Conservation (phyloP, 1,140 invertebrate genomes). For the Hycleus phaleratus region DNA sequence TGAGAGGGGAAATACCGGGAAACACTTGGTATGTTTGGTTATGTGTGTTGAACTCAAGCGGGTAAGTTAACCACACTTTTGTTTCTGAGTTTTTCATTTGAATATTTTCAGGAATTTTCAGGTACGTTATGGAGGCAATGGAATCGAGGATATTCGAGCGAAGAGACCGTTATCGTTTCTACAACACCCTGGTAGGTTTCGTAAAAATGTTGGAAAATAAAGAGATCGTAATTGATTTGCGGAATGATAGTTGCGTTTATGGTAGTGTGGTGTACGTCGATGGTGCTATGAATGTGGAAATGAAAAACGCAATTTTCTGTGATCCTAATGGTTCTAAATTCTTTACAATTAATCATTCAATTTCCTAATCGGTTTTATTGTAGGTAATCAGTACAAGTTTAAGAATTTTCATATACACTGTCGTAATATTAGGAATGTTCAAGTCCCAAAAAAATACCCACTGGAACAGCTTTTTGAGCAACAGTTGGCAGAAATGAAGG, state of each 20-base stretch:
- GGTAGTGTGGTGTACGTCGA: conserved; percentile 34
- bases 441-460: conserved; percentile 29
- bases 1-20: no score
- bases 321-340: conserved; percentile 26
- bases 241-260: conserved; percentile 32
- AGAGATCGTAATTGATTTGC: conserved; percentile 34
- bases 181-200: conserved; percentile 27
- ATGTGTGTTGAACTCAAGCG: no score
- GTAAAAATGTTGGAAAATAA: conserved; percentile 30
- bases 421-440: conserved; percentile 31
- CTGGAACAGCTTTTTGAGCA: conserved; percentile 18
- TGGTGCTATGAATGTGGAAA: conserved; percentile 36
- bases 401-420: conserved; percentile 27
- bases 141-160: not conserved
- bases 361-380: conserved; percentile 1
- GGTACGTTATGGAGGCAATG: not conserved
- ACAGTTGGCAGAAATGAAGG: conserved; percentile 16
- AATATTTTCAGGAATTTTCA: not conserved
- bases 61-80: no score
- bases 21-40: no score
- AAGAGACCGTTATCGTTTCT: conserved; percentile 26
- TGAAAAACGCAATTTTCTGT: conserved; percentile 32
- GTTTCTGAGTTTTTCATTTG: not conserved
- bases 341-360: not conserved
- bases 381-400: conserved; percentile 26